Conservation (phyloP, 2,113 vertebrate species). For the Prionailurus viverrinus region DNA sequence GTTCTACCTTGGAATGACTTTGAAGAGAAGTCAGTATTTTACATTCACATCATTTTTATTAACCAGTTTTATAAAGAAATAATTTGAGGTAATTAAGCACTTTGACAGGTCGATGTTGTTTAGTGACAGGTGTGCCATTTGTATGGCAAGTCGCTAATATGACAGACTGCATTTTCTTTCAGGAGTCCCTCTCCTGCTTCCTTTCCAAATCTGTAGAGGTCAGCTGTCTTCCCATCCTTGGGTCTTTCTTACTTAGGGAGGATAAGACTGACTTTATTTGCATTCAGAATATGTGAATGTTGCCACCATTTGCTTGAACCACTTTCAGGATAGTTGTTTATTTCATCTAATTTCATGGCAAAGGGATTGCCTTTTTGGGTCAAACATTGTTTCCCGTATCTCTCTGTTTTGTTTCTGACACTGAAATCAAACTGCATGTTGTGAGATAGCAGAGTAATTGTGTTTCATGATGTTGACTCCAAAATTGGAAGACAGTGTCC, state of each 20-base stretch:
- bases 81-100: slow-evolving; percentile 48
- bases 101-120: slow-evolving; percentile 40
- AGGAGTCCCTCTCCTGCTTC: neutral
- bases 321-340: neutral
- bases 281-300: neutral
- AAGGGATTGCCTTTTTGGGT: neutral
- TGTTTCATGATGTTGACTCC: neutral
- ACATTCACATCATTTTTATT: slow-evolving; percentile 47
- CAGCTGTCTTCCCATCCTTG: neutral
- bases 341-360: neutral
- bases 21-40: slow-evolving; percentile 46
- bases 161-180: neutral
- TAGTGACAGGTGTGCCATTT: slow-evolving; percentile 35
- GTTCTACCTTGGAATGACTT: slow-evolving; percentile 19
- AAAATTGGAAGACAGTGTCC: neutral
- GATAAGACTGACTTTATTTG: neutral
- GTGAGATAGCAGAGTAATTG: neutral
- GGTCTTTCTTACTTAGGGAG: neutral
- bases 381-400: neutral
- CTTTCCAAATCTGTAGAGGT: neutral
- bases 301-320: neutral
- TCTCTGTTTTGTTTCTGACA: neutral
- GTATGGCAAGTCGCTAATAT: neutral
- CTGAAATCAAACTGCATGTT: neutral
- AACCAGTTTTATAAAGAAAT: slow-evolving; percentile 44